Conservation (phyloP, 2,113 vertebrate species). For the Anarhynchus alexandrinus region DNA sequence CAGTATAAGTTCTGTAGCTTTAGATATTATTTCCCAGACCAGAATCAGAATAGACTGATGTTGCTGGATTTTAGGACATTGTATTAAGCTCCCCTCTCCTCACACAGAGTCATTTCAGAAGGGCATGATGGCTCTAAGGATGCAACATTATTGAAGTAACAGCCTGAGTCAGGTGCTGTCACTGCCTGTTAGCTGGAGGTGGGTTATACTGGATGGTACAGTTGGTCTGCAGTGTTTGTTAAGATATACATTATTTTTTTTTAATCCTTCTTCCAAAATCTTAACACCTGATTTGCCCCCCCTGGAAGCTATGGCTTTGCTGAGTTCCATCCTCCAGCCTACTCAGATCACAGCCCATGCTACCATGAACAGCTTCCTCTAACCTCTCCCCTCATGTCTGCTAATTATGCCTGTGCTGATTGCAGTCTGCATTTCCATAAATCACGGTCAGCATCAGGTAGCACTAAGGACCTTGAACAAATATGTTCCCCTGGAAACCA, state of each 20-base stretch:
- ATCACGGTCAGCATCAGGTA: neutral
- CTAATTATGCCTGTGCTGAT: neutral
- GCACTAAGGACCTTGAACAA: neutral
- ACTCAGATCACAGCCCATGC: neutral
- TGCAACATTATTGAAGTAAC: neutral
- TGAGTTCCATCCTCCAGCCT: neutral
- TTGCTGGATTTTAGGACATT: neutral
- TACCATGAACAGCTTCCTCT: neutral
- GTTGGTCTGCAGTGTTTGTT: neutral
- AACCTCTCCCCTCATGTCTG: neutral
- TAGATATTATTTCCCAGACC: neutral
- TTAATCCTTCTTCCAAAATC: neutral
- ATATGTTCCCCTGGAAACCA: neutral
- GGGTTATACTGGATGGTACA: neutral
- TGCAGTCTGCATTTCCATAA: neutral
- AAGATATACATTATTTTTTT: neutral
- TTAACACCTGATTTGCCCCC: neutral
- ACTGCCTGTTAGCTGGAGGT: neutral
- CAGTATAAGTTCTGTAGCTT: neutral
- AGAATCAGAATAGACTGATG: neutral
- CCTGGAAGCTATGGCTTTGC: neutral
- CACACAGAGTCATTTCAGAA: neutral
- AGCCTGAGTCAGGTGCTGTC: conserved; percentile 4
- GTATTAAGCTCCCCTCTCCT: neutral
- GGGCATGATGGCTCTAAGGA: neutral